phyloP scores from a whole-genome alignment of 2,888 invertebrate genomes.

The Tenthredo notha region DNA sequence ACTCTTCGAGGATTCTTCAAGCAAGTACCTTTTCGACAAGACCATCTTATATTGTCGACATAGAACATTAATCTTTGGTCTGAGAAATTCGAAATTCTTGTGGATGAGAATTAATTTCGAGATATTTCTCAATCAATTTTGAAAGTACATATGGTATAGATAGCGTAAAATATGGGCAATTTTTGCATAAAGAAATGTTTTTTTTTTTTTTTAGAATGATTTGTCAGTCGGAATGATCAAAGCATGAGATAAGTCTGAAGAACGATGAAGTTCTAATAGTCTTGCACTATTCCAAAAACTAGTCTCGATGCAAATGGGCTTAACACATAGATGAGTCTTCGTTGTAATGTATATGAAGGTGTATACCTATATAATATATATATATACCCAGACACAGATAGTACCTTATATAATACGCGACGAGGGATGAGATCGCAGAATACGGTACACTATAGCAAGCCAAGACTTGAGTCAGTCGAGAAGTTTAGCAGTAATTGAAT shows the following conservation, averaged over 20 bases:
- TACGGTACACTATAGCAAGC: constrained; percentile 57
- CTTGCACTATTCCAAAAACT: constrained; percentile 25
- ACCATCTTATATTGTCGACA: neutral
- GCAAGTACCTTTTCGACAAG: neutral
- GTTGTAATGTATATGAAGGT: neutral
- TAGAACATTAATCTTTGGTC: neutral
- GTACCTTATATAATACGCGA: constrained; percentile 21
- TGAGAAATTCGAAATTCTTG: neutral
- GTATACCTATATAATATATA: neutral
- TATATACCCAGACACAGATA: constrained; percentile 7
- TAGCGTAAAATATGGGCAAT: no score
- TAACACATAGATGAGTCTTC: neutral
- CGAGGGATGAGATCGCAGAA: constrained; percentile 43
- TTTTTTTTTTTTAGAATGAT: no score
- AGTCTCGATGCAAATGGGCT: constrained; percentile 43
- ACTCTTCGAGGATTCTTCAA: constrained; percentile 38
- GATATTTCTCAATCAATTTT: no score
- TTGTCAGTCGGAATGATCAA: neutral
- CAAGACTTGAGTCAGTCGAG: constrained; percentile 72
- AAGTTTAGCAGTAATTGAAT: constrained; percentile 78
- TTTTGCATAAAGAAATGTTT: no score
- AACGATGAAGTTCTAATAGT: neutral
- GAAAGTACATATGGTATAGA: no score
- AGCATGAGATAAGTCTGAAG: neutral
- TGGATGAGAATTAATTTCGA: neutral